phyloP scores from a whole-genome alignment of 2,888 invertebrate species.

The Heliothis peltigera region DNA sequence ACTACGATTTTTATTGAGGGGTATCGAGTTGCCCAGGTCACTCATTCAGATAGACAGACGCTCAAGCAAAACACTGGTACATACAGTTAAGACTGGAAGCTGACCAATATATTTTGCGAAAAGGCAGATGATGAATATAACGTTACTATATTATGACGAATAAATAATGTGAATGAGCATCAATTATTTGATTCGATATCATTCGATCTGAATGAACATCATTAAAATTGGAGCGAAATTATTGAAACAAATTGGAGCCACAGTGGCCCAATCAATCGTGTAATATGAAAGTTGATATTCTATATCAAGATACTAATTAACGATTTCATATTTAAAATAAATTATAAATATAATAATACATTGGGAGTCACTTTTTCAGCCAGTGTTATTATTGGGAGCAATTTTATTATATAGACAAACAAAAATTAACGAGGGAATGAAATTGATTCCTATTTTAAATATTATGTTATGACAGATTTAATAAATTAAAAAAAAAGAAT shows the following conservation, averaged over 20 bases:
- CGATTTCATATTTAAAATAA: conserved; percentile 9
- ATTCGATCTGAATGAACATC: conserved; percentile 50
- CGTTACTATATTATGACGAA: too few species aligned
- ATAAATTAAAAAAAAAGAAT: too few species aligned
- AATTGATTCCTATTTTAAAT: too few species aligned
- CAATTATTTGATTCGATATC: conserved; percentile 54
- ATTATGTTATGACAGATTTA: too few species aligned
- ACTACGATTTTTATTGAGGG: too few species aligned
- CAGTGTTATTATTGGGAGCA: background rate
- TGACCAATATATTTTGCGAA: too few species aligned
- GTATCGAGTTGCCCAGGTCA: too few species aligned
- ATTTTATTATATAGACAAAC: background rate
- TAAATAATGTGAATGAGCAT: conserved; percentile 33
- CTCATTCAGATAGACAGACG: too few species aligned
- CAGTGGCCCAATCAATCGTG: conserved; percentile 53
- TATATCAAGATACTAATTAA: conserved; percentile 48
- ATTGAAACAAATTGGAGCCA: conserved; percentile 55
- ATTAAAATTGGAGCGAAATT: conserved; percentile 60
- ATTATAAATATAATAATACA: conserved; percentile 4
- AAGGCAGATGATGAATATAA: too few species aligned
- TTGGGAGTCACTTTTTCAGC: background rate
- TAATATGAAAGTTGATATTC: conserved; percentile 49
- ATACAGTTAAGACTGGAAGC: too few species aligned
- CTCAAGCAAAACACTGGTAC: too few species aligned
- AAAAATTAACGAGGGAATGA: too few species aligned